These are phyloP conservation scores for Hymenopus coronatus DNA, from an alignment of 2,888 invertebrate species.

Conservation along the genomic window DNA sequence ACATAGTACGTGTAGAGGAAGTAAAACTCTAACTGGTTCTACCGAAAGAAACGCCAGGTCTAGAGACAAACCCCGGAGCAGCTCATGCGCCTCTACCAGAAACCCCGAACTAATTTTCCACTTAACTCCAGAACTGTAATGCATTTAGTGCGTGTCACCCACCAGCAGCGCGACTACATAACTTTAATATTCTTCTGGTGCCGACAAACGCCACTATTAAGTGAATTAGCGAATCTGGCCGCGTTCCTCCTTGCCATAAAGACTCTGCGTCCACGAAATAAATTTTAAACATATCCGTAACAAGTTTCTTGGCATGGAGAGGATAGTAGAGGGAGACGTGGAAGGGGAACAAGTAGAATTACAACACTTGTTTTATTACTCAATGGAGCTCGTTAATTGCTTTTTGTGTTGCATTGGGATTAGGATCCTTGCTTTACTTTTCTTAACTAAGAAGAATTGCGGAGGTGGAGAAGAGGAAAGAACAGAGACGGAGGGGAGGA, in stretches of 20 bases:
- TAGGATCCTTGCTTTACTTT: constrained; percentile 8
- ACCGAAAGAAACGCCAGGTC: too few relatives aligned
- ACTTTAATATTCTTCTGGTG: background rate
- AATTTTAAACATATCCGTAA: constrained; percentile 20
- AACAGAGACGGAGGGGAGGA: background rate
- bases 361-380: constrained; percentile 24
- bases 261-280: background rate
- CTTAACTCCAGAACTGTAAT: background rate
- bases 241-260: constrained; percentile 1
- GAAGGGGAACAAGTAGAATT: background rate
- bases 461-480: background rate
- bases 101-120: background rate
- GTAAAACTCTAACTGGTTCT: too few relatives aligned
- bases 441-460: constrained; percentile 9
- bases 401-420: constrained; percentile 26
- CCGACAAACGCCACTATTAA: constrained; percentile 19
- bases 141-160: background rate
- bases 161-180: background rate
- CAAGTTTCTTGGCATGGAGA: background rate
- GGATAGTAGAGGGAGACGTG: background rate
- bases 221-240: constrained; percentile 14
- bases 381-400: constrained; percentile 22
- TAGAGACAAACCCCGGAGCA: background rate
- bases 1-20: too few relatives aligned
- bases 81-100: background rate